Base-by-base conservation (phyloP, 2,113 vertebrate genomes). In the Triplophysa tibetana region DNA sequence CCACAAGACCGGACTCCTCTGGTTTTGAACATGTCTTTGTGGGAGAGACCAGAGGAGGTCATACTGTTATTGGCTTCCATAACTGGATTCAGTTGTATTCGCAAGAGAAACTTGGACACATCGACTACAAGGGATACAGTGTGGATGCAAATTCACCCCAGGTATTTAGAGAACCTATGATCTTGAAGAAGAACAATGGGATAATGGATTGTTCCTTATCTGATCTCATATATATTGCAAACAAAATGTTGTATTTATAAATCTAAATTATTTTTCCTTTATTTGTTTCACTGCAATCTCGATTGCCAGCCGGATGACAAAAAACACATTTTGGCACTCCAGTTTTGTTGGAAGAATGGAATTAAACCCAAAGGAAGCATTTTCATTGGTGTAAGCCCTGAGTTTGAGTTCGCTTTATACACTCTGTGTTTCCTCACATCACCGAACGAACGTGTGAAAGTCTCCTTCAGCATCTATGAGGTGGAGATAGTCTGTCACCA, bases 1-100 rank as follows among this genome's bases (percentile, higher is more conserved):
- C 38, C 52, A 26, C 33, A 77, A 94, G 93, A 65, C 93, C 93
- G 33, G 93, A 94, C 86, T 94, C 93, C 13, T 94, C 93, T 4
- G 93, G 93, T 17, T 94, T 94, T 56, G 93, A 94, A 79, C 93
- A 94, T 10, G 93, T 94, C 69, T 94, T 94, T 83, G 93, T 94
- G 0, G 93, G 93, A 4, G 93, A 94, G 87, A 94, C 93, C 0
- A 88, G 92, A 86, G 91, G 92, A 17, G 84, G 90, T 1, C 88
- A 86, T 26, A 93, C 89, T 3, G 92, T 94, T 52, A 93, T 94
- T 1, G 93, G 93, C 10, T 94, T 94, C 78, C 93, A 94, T 85
- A 94, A 94, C 90, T 94, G 93, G 93, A 94, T 94, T 79, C 93
- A 94, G 90, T 86, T 94, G 16, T 94, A 94, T 80, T 81, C 94